phyloP scores from a whole-genome alignment of 1,140 invertebrate genomes.

The Coelopa frigida region DNA sequence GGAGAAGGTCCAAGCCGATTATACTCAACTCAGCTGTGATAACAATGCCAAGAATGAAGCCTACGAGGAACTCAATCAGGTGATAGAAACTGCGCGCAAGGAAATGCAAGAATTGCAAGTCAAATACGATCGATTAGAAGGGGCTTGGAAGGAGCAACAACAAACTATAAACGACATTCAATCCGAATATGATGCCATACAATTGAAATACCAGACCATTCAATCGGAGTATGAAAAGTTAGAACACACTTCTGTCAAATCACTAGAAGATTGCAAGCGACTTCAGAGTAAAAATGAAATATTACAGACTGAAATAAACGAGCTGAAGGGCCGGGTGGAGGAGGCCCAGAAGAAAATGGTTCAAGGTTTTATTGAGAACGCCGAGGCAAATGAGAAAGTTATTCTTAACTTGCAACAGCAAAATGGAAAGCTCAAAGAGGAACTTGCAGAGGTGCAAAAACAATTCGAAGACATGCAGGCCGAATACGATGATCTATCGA shows the following conservation, averaged over 20 bases:
- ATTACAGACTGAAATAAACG: conserved; percentile 21
- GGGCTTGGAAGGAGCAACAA: conserved; percentile 13
- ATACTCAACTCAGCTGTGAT: conserved; percentile 17
- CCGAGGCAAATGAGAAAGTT: no score
- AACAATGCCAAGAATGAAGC: conserved; percentile 12
- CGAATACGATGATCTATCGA: conserved; percentile 23
- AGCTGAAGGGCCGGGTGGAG: conserved; percentile 20
- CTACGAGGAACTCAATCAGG: conserved; percentile 16
- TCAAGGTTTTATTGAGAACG: no score
- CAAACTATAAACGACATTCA: conserved; percentile 15
- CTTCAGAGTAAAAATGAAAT: conserved; percentile 14
- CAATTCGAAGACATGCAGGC: conserved; percentile 11
- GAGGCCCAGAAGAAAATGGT: conserved; percentile 14
- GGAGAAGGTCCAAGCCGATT: conserved; percentile 17
- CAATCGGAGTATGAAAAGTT: conserved; percentile 20
- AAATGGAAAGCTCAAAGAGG: conserved; percentile 7
- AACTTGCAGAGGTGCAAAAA: conserved; percentile 13
- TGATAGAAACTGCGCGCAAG: conserved; percentile 14
- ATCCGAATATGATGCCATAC: conserved; percentile 18
- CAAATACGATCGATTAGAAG: conserved; percentile 18
- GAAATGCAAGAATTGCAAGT: conserved; percentile 17
- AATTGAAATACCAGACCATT: conserved; percentile 22
- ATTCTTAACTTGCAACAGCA: conserved; percentile 9
- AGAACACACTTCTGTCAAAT: conserved; percentile 1
- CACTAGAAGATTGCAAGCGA: conserved; percentile 10